Evolutionary conservation across 2,888 invertebrate species (phyloP), one percentile per base, ranked within the genome.

Genomic region (Athalia cordata): DNA sequence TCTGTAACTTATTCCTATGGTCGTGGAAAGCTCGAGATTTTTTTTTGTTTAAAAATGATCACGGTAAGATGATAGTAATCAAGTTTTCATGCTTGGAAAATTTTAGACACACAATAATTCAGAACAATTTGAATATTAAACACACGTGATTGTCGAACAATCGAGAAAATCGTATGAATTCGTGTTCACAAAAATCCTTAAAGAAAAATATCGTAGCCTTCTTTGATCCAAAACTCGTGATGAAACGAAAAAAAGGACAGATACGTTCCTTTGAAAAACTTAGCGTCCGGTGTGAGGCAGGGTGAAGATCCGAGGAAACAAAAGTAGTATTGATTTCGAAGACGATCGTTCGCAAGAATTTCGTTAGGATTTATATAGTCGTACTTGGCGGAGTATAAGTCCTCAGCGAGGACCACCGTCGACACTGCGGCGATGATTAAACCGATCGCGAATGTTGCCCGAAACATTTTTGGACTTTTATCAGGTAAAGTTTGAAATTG

Each of bases 271-370:
- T 81, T 86, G 61, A 87, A 83, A 52, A 85, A 87, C 78, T 81
- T 83, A 0, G 86, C 83, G 13, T 85, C 88, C 0, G 83, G 79
- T 0, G 87, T 85, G 6, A 84, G 2, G 77, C 88, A 88, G 0
- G 87, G 86, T 13, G 74, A 81, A 0, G 77, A 79, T 4, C 82
- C 87, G 67, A 86, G 62, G 52, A 87, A 83, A 78, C 89, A 90
- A 0, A 83, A 76, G 77, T 86, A 84, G 74, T 90, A 89, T 47
- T 86, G 85, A 52, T 84, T 83, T 7, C 88, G 84, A 9, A 85
- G 68, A 0, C 84, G 81, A 3, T 85, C 82, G 79, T 87, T 89
- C 0, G 49, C 47, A 57, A 90, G 81, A 80, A 89, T 86, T 3
- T 57, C 82, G 3, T 85, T 85, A 13, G 85, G 85, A 78, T 89